phyloP scores from a whole-genome alignment of 2,797 vertebrate species.

The Hipposideros larvatus region DNA sequence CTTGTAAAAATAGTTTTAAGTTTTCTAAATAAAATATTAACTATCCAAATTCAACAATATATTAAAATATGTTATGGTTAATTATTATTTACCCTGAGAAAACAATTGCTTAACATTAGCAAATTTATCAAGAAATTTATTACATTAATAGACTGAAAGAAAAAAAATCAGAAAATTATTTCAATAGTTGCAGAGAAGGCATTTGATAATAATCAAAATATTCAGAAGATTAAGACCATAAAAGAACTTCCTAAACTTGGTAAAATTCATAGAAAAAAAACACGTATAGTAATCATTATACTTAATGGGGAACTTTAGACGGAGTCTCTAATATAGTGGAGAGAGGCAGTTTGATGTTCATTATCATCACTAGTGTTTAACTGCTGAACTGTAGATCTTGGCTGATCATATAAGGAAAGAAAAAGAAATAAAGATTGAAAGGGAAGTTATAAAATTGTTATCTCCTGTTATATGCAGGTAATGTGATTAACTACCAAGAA shows the following conservation, averaged over 20 bases:
- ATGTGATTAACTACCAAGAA: not conserved
- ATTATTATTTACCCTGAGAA: not conserved
- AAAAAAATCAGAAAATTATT: conserved; percentile 32
- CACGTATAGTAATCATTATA: not conserved
- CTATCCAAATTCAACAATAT: not conserved
- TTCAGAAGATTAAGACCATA: not conserved
- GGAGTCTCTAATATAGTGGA: not conserved
- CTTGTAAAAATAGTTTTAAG: not conserved
- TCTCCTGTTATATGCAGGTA: not conserved
- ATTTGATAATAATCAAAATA: not conserved
- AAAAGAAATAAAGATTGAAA: conserved; percentile 32
- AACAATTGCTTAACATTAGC: not conserved
- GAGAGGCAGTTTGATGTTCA: not conserved
- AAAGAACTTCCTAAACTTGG: not conserved
- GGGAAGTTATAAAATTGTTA: not conserved
- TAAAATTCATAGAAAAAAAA: not conserved
- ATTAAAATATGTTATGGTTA: not conserved
- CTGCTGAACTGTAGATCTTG: not conserved
- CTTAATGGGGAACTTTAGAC: not conserved
- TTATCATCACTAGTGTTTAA: not conserved
- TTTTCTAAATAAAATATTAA: conserved; percentile 30
- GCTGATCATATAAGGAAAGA: not conserved
- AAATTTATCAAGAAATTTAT: conserved; percentile 48
- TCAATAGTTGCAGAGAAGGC: not conserved
- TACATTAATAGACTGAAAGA: not conserved